phyloP scores from a whole-genome alignment of 2,888 invertebrate genomes.

The Ramazzottius varieornatus region DNA sequence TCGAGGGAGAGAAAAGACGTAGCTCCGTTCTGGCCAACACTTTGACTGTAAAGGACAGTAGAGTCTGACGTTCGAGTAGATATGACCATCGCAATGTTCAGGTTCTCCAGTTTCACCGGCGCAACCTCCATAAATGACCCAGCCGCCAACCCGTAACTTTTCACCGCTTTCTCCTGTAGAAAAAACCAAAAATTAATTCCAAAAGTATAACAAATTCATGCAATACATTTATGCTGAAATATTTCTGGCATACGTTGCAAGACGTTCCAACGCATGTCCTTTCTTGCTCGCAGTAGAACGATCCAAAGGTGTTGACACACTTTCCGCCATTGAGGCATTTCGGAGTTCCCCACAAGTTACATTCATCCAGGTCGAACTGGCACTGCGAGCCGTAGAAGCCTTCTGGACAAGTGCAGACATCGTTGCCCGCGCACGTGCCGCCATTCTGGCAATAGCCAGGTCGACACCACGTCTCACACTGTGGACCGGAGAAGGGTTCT shows the following conservation, averaged over 20 bases:
- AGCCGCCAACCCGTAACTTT: no score
- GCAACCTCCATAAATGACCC: no score
- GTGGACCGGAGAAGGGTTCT: constrained; percentile 45
- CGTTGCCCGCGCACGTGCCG: constrained; percentile 55
- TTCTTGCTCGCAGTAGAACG: constrained; percentile 9
- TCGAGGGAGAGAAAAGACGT: constrained; percentile 80
- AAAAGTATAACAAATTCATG: no score
- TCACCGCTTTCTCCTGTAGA: no score
- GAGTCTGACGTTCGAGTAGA: constrained; percentile 59
- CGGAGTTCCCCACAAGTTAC: constrained; percentile 27
- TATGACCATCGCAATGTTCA: constrained; percentile 66
- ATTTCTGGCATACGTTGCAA: no score
- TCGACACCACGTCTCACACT: constrained; percentile 54
- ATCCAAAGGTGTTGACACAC: constrained; percentile 9
- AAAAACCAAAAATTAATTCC: no score
- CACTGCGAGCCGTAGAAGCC: constrained; percentile 74
- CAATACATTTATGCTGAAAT: no score
- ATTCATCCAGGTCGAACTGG: constrained; percentile 56
- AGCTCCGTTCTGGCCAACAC: constrained; percentile 53
- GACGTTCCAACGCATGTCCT: no score
- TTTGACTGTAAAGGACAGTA: constrained; percentile 67
- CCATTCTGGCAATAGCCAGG: constrained; percentile 71
- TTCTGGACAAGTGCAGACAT: constrained; percentile 67
- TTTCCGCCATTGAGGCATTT: constrained; percentile 6
- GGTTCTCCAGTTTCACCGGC: no score